These are phyloP conservation scores for Propithecus perrieri DNA, from an alignment of 2,797 vertebrate species.

Conservation along the genomic window DNA sequence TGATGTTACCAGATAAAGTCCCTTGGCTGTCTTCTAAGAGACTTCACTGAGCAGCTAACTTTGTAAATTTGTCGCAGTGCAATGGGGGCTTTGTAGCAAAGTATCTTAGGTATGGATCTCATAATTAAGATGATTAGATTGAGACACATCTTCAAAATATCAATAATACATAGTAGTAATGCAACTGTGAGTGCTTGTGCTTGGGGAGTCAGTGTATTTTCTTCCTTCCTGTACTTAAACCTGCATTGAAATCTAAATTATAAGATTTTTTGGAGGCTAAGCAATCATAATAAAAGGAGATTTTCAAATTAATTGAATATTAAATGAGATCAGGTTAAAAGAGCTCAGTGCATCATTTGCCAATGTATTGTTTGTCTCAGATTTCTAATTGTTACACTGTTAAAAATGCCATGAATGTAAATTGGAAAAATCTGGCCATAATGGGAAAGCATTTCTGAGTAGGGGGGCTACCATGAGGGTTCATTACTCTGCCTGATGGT, in stretches of 20 bases:
- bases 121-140: not conserved
- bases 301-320: conserved; percentile 3
- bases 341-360: not conserved
- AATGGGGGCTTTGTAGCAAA: not conserved
- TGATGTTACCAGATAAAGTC: not conserved
- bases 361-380: not conserved
- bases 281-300: not conserved
- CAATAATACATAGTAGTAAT: not conserved
- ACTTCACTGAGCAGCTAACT: not conserved
- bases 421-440: not conserved
- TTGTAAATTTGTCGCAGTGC: not conserved
- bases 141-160: not conserved
- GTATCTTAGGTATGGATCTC: not conserved
- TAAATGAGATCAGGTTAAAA: not conserved
- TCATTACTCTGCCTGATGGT: too few species aligned
- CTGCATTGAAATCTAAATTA: not conserved
- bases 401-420: not conserved
- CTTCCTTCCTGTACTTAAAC: not conserved
- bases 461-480: not conserved
- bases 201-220: not conserved
- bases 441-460: not conserved
- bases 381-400: not conserved
- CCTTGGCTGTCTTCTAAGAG: not conserved
- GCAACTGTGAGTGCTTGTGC: not conserved
- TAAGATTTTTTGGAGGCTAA: not conserved